Conservation (phyloP, 2,888 invertebrate species). For the Phorcus lineatus region DNA sequence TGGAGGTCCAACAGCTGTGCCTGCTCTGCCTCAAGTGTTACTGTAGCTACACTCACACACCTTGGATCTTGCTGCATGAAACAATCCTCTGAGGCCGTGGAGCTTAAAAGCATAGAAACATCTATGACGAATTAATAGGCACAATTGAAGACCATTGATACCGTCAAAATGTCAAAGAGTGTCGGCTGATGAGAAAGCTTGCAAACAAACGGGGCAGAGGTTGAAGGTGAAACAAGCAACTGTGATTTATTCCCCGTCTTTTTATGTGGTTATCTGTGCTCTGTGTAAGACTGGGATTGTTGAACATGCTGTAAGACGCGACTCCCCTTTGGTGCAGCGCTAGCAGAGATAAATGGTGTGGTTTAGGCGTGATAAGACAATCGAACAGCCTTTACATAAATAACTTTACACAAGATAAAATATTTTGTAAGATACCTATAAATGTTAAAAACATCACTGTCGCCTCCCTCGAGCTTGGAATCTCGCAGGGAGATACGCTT, state of each 20-base stretch:
- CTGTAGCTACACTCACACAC: too few relatives aligned
- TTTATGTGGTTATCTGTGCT: neutral
- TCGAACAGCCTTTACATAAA: slow-evolving; percentile 11
- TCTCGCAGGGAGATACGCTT: neutral
- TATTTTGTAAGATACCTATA: neutral
- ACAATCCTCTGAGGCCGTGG: neutral
- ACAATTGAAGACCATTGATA: neutral
- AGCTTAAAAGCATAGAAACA: neutral
- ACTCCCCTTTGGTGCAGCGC: neutral
- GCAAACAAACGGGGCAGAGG: neutral
- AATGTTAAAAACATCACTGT: neutral
- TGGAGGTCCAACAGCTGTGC: too few relatives aligned
- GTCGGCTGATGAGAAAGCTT: neutral
- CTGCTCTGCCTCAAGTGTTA: too few relatives aligned
- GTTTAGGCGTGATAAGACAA: slow-evolving; percentile 1
- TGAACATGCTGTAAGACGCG: neutral
- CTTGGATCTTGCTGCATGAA: neutral
- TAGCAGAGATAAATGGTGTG: neutral
- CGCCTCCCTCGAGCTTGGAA: neutral
- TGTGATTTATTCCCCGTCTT: neutral
- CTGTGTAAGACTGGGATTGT: neutral
- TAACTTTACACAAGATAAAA: slow-evolving; percentile 13
- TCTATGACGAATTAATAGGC: neutral
- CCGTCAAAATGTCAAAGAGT: neutral
- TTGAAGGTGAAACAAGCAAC: neutral